A percentile compares a stretch with the other conserved stretches of the same genome.
These are phyloP conservation scores for Bombus ignitus DNA, from an alignment of 1,140 invertebrate genomes.

Conservation along the genomic window DNA sequence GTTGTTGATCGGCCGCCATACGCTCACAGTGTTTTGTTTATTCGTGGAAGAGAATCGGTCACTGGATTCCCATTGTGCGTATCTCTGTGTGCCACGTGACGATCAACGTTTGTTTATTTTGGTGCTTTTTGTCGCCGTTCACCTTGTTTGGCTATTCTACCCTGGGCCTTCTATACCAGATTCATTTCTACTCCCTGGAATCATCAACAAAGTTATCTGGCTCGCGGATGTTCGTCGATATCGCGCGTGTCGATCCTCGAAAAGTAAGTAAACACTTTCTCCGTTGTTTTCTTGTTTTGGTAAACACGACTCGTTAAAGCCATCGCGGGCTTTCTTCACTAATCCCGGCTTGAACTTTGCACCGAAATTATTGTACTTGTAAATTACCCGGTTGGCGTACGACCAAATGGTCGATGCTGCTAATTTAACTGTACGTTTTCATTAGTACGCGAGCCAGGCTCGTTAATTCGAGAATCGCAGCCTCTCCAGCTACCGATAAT, in stretches of 20 bases:
- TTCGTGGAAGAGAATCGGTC: slow-evolving; percentile 10
- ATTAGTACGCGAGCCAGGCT: slow-evolving; percentile 31
- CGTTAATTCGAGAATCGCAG: slow-evolving; percentile 55
- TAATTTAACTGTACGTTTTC: slow-evolving; percentile 58
- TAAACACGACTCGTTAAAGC: not conserved
- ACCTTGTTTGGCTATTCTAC: not conserved
- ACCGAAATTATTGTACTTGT: slow-evolving; percentile 51
- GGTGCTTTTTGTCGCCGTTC: slow-evolving; percentile 4
- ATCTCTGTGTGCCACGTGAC: slow-evolving; percentile 47
- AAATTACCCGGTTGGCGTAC: slow-evolving; percentile 57
- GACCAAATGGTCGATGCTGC: slow-evolving; percentile 53
- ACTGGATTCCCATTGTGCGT: slow-evolving; percentile 26
- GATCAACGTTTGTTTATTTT: slow-evolving; percentile 32
- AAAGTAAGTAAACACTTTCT: slow-evolving; percentile 13
- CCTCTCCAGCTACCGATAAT: slow-evolving; percentile 29
- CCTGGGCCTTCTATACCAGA: not conserved
- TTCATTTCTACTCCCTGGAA: not conserved
- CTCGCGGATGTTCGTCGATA: too few relatives aligned
- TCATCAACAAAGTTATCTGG: not conserved
- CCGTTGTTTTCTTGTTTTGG: not conserved
- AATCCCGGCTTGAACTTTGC: slow-evolving; percentile 11
- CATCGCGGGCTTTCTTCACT: slow-evolving; percentile 1
- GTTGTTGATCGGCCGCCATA: not conserved
- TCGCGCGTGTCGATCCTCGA: not conserved
- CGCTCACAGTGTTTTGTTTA: slow-evolving; percentile 37